Base-by-base conservation (phyloP, 2,888 invertebrate genomes). In the Cataglyphis livida region DNA sequence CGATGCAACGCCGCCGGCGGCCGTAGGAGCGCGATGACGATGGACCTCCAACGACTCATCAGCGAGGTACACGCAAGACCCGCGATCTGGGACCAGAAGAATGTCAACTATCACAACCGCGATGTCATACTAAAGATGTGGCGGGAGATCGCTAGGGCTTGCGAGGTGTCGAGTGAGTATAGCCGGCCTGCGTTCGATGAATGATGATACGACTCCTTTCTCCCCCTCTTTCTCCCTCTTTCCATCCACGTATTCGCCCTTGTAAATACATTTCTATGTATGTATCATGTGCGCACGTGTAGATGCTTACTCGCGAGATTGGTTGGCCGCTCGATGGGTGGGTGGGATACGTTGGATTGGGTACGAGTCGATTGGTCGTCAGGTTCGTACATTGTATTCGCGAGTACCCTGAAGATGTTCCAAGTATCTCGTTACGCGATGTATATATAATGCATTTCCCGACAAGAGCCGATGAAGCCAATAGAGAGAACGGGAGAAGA, bases 61-160 rank as follows among this genome's bases (percentile, higher is more conserved):
- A 90, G 82, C 83, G 92, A 92, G 85, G 92, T 92, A 41, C 91
- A 92, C 85, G 92, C 91, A 21, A 90, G 92, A 74, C 92, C 92
- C 59, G 92, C 92, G 51, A 92, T 92, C 84, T 92, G 92, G 92
- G 92, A 92, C 87, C 92, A 92, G 86, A 92, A 92, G 85, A 92
- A 92, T 76, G 91, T 91, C 84, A 91, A 92, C 88, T 92, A 92
- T 84, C 92, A 92, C 87, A 92, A 92, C 81, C 91, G 92, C 83
- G 92, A 92, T 66, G 90, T 92, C 75, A 92, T 92, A 84, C 84
- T 91, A 62, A 91, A 91, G 87, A 92, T 92, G 85, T 92, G 92
- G 92, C 91, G 91, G 83, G 92, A 92, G 88, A 92, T 92, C 71
- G 92, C 92, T 76, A 90, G 90, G 85, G 88, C 92, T 74, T 92